Evolutionary conservation across 2,797 vertebrate genomes (phyloP).

Genomic region (Amblyopsis hoosieri): DNA sequence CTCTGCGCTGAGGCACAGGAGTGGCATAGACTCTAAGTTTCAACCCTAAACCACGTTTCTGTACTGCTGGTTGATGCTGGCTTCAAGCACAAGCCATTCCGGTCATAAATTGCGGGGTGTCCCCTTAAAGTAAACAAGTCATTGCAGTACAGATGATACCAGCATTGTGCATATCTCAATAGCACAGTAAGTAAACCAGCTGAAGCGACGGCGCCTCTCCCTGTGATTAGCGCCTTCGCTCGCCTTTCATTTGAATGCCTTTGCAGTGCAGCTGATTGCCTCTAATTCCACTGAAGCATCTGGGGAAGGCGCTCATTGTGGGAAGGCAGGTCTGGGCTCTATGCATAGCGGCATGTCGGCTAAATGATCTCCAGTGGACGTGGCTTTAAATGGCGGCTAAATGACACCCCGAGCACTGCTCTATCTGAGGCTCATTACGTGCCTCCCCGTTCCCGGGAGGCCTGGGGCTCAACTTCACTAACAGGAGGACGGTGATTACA

Average conservation of each 20-base stretch:
- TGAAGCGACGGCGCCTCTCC: constrained; percentile 32
- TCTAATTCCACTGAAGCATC: constrained; percentile 56
- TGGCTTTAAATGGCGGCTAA: constrained; percentile 66
- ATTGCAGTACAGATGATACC: constrained; percentile 15
- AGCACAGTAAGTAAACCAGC: constrained; percentile 12
- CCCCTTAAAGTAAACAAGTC: too few relatives aligned
- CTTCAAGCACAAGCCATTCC: constrained; percentile 12
- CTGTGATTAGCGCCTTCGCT: constrained; percentile 48
- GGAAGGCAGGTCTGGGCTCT: constrained; percentile 44
- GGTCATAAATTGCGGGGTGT: too few relatives aligned
- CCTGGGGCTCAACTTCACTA: constrained; percentile 66
- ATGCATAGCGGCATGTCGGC: constrained; percentile 35
- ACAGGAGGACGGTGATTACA: constrained; percentile 74
- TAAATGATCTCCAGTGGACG: constrained; percentile 70
- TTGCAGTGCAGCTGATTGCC: constrained; percentile 56
- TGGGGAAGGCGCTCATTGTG: constrained; percentile 44
- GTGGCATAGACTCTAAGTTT: too few relatives aligned
- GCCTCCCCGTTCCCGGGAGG: constrained; percentile 58
- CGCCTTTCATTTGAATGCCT: constrained; percentile 54
- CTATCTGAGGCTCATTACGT: constrained; percentile 73
- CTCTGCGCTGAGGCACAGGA: too few relatives aligned
- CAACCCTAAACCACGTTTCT: constrained; percentile 1
- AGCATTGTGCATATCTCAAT: constrained; percentile 6
- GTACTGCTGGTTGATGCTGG: too few relatives aligned
- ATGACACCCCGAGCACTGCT: constrained; percentile 51